These are phyloP conservation scores for Pogonomyrmex californicus DNA, from an alignment of 1,140 invertebrate genomes.

Conservation along the genomic window DNA sequence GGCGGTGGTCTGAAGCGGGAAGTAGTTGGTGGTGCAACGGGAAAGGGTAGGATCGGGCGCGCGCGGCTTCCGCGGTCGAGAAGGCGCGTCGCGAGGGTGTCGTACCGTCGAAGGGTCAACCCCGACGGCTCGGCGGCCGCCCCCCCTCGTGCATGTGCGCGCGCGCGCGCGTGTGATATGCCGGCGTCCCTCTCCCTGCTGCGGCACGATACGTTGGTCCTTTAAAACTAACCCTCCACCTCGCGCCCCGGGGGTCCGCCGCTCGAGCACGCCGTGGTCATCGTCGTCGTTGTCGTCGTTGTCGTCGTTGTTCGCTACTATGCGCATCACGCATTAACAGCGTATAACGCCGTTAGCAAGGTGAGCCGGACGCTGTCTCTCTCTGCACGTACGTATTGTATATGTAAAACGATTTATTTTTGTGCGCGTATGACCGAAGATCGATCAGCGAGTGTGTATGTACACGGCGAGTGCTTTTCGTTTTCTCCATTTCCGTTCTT, in stretches of 20 bases:
- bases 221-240: constrained; percentile 59
- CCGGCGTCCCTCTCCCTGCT: constrained; percentile 64
- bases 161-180: constrained; percentile 53
- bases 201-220: constrained; percentile 14
- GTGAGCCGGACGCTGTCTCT: constrained; percentile 39
- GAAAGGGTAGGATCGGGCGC: background rate
- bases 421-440: constrained; percentile 7
- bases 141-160: background rate
- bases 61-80: background rate
- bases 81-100: constrained; percentile 13
- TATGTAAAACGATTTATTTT: constrained; percentile 56
- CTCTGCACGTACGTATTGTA: background rate
- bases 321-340: constrained; percentile 40
- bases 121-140: constrained; percentile 18
- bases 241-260: background rate
- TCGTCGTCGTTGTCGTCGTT: constrained; percentile 16
- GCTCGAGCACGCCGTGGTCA: constrained; percentile 31
- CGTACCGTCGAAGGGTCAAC: constrained; percentile 51
- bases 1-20: background rate
- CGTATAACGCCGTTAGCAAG: constrained; percentile 31
- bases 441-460: constrained; percentile 32
- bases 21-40: background rate
- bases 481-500: background rate
- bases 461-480: constrained; percentile 4
- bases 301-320: constrained; percentile 39